A percentile compares a stretch with the other conserved stretches of the same genome.
These are phyloP conservation scores for Poecilus cupreus DNA, from an alignment of 2,888 invertebrate genomes.

Conservation along the genomic window DNA sequence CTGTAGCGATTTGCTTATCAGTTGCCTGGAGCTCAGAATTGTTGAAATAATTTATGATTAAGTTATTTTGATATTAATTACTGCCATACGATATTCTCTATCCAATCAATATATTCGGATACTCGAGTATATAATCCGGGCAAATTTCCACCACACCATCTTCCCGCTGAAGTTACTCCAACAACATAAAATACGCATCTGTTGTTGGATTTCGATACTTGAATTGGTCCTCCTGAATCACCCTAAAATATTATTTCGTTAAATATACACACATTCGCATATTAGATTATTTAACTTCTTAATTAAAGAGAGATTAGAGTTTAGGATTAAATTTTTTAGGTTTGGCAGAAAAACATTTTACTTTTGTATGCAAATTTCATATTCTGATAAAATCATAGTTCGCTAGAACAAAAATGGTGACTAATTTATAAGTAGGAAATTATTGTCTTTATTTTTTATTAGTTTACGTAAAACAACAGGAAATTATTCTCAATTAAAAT, in stretches of 20 bases:
- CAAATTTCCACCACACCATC: constrained; percentile 73
- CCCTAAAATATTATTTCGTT: constrained; percentile 74
- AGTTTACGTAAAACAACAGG: no score
- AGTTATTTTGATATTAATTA: constrained; percentile 20
- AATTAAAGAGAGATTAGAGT: no score
- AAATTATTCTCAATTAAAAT: no score
- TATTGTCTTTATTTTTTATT: no score
- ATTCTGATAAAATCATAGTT: no score
- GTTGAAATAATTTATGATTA: not conserved
- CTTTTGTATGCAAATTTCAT: no score
- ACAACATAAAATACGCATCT: constrained; percentile 76
- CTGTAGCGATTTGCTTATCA: not conserved
- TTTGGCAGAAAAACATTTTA: no score
- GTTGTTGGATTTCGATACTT: constrained; percentile 74
- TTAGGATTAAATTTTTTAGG: no score
- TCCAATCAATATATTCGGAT: constrained; percentile 76
- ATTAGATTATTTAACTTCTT: no score
- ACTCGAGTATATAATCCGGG: constrained; percentile 78
- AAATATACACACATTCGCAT: no score
- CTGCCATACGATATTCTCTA: constrained; percentile 76
- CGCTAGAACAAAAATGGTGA: no score
- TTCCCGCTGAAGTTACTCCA: constrained; percentile 78
- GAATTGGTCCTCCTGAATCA: constrained; percentile 84
- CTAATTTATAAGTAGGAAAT: no score
- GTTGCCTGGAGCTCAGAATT: not conserved